phyloP scores from a whole-genome alignment of 2,888 invertebrate genomes.

The Sesia apiformis region DNA sequence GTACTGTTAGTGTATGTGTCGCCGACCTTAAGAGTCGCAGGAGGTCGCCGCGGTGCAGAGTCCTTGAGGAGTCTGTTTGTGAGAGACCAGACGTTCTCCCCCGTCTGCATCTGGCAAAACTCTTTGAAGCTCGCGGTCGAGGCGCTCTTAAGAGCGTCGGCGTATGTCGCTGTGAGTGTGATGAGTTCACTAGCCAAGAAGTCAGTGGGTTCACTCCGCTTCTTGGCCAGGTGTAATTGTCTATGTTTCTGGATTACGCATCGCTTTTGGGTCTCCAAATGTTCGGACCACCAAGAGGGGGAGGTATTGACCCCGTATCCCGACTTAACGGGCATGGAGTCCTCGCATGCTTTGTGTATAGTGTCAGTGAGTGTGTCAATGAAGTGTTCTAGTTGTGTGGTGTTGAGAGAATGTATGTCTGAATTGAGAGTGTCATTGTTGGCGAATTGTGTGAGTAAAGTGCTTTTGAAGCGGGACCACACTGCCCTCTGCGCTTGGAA shows the following conservation, averaged over 20 bases:
- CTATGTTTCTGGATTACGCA: background rate
- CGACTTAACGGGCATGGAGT: background rate
- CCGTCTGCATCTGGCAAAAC: constrained; percentile 14
- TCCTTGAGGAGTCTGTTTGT: constrained; percentile 13
- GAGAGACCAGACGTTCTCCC: too few species aligned
- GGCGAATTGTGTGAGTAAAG: background rate
- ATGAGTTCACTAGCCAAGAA: background rate
- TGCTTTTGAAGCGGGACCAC: background rate
- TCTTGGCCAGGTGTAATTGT: background rate
- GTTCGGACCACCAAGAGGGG: background rate
- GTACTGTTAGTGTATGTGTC: constrained; percentile 3
- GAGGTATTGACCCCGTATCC: too few species aligned
- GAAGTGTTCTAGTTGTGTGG: background rate
- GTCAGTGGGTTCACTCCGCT: background rate
- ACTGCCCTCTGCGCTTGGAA: background rate
- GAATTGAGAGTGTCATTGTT: background rate
- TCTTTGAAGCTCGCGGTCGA: constrained; percentile 11
- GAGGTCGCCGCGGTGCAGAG: constrained; percentile 6
- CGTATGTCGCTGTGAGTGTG: constrained; percentile 2
- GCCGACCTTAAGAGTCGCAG: constrained; percentile 5
- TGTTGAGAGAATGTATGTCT: background rate
- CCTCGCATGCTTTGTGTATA: background rate
- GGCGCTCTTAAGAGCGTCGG: background rate
- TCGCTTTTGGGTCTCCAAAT: background rate
- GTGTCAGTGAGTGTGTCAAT: background rate